phyloP scores from a whole-genome alignment of 2,888 invertebrate species.

The Volucella inflata region DNA sequence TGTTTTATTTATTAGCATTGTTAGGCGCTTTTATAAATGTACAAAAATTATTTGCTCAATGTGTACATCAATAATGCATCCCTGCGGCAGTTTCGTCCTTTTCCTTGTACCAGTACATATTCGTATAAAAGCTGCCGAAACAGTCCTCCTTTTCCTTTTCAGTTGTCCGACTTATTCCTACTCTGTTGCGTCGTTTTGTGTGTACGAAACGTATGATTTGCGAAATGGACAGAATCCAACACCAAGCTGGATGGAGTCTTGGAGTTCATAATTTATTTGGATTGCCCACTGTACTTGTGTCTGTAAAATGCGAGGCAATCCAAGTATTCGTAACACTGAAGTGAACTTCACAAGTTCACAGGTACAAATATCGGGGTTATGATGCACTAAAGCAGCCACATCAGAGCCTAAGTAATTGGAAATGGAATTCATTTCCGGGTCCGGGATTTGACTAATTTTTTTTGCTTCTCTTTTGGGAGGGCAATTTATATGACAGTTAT shows the following conservation, averaged over 20 bases:
- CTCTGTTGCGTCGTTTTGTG: constrained; percentile 48
- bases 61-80: constrained; percentile 77
- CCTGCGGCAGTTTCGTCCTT: constrained; percentile 73
- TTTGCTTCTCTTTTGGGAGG: constrained; percentile 4
- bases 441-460: constrained; percentile 46
- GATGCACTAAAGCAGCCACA: constrained; percentile 47
- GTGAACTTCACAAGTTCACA: constrained; percentile 72
- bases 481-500: constrained; percentile 73
- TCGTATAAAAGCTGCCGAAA: constrained; percentile 33
- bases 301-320: constrained; percentile 9
- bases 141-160: constrained; percentile 7
- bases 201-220: constrained; percentile 56
- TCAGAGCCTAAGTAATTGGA: constrained; percentile 67
- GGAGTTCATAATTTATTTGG: constrained; percentile 69
- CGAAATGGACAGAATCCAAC: constrained; percentile 71
- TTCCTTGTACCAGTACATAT: constrained; percentile 55
- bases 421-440: constrained; percentile 72
- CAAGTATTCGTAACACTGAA: constrained; percentile 18
- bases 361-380: constrained; percentile 56
- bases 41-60: constrained; percentile 78
- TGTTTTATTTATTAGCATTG: constrained; percentile 79
- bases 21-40: constrained; percentile 77
- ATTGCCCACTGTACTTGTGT: constrained; percentile 44
- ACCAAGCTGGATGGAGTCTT: constrained; percentile 42
- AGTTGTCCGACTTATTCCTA: constrained; percentile 20